Evolutionary conservation across 2,797 vertebrate species (phyloP), one percentile per base, ranked within the genome.

Genomic region (Denticeps clupeoides): DNA sequence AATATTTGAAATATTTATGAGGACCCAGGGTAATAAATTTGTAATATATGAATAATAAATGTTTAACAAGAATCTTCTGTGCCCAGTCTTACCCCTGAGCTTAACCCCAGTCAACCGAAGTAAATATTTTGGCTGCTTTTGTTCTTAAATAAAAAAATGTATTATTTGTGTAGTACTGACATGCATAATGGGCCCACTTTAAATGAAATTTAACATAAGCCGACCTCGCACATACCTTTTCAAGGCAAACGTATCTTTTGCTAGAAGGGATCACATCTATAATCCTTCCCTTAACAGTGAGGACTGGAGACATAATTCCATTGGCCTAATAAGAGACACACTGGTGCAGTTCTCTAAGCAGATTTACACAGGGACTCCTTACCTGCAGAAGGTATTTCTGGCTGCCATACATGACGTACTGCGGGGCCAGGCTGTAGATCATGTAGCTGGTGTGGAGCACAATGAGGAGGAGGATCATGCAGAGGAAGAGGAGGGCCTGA

Each of bases 321-420:
- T 7, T n/a, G 18, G 12, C 41, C 32, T 25, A 18, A 15, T 19
- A 31, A 15, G 23, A 24, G 13, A 62, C 15, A 46, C 16, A 38
- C 4, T 9, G 4, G 28, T 21, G n/a, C 7, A 19, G 32, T 15
- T 19, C 41, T 4, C 18, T 5, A 19, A 11, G 15, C 5, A n/a
- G n/a, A n/a, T n/a, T n/a, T n/a, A 53, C 4, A 25, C n/a, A 4
- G 8, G 19, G 44, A 52, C 33, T 43, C 41, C 87, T 86, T 65
- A 97, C 93, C 87, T 89, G 83, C 45, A 77, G 59, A 37, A 90
- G 65, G 67, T 99, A 99, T 56, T 93, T 97, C 76, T 99, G 95
- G 74, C 93, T 98, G 73, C 95, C 95, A 47, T 95, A 99, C 93
- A 98, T 99, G 58, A 97, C 93, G 37, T 99, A 99, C 48, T 99